phyloP scores from a whole-genome alignment of 2,888 invertebrate genomes.

The Flabesymbios commensalis region DNA sequence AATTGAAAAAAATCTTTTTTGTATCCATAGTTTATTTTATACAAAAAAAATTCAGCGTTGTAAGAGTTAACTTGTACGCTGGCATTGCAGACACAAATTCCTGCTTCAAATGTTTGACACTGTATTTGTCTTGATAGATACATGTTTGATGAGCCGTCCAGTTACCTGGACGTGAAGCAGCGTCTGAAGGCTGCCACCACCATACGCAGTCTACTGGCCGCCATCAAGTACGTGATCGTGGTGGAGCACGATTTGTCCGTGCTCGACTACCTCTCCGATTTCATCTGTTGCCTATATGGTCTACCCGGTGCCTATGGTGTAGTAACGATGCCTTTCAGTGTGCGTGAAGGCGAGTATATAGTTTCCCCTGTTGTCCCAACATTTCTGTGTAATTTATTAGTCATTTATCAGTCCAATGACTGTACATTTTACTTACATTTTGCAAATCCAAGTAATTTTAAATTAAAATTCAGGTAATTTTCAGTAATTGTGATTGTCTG shows the following conservation, averaged over 20 bases:
- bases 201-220: conserved; percentile 86
- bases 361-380: not conserved
- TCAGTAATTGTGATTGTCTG: too few relatives aligned
- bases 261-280: conserved; percentile 96
- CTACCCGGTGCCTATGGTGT: conserved; percentile 99
- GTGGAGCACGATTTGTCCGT: conserved; percentile 99
- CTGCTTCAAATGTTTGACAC: too few relatives aligned
- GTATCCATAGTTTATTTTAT: too few relatives aligned
- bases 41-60: too few relatives aligned
- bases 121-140: conserved; percentile 67
- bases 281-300: conserved; percentile 97
- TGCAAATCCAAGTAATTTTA: too few relatives aligned
- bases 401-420: too few relatives aligned
- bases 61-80: too few relatives aligned
- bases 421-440: too few relatives aligned
- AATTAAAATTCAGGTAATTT: too few relatives aligned
- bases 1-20: too few relatives aligned
- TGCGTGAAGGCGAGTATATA: conserved; percentile 81
- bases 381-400: not conserved
- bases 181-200: conserved; percentile 94
- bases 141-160: conserved; percentile 99
- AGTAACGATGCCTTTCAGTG: conserved; percentile 99
- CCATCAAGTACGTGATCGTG: conserved; percentile 97
- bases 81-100: too few relatives aligned
- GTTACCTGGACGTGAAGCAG: conserved; percentile 98